Evolutionary conservation across 2,888 invertebrate genomes (phyloP).

Genomic region (Dryobota labecula): DNA sequence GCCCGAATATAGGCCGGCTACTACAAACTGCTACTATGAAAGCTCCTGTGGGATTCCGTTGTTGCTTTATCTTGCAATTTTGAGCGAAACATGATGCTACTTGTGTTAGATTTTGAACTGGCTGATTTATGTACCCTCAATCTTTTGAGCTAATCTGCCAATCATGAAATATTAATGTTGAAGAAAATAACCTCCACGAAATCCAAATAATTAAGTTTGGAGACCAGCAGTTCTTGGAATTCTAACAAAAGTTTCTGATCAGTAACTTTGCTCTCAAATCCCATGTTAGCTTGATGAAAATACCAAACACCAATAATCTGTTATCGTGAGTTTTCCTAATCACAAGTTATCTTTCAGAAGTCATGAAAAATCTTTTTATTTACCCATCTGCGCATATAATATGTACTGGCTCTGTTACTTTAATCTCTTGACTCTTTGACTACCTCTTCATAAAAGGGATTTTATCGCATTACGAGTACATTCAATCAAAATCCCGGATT

Average conservation of each 20-base stretch:
- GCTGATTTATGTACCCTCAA: background rate
- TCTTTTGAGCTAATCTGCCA: background rate
- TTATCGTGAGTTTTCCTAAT: background rate
- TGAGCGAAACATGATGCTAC: background rate
- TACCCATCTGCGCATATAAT: background rate
- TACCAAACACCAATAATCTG: background rate
- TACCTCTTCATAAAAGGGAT: conserved; percentile 7
- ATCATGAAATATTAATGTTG: background rate
- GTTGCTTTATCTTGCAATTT: conserved; percentile 1
- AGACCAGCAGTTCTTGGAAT: conserved; percentile 4
- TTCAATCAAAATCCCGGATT: conserved; percentile 17
- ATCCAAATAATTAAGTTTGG: background rate
- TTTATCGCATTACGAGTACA: conserved; percentile 8
- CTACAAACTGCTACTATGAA: conserved; percentile 20
- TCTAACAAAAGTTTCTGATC: conserved; percentile 24
- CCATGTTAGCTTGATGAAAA: background rate
- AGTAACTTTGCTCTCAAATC: conserved; percentile 15
- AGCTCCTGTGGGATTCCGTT: conserved; percentile 9
- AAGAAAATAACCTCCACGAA: background rate
- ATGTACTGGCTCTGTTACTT: background rate
- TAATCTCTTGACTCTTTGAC: background rate
- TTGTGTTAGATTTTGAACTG: background rate
- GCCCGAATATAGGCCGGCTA: conserved; percentile 7
- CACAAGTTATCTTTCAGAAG: background rate
- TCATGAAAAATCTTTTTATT: background rate